Percentiles rank a stretch among this genome's conserved stretches.
phyloP scores from a whole-genome alignment of 2,888 invertebrate genomes.

The Tortricodes alternella region DNA sequence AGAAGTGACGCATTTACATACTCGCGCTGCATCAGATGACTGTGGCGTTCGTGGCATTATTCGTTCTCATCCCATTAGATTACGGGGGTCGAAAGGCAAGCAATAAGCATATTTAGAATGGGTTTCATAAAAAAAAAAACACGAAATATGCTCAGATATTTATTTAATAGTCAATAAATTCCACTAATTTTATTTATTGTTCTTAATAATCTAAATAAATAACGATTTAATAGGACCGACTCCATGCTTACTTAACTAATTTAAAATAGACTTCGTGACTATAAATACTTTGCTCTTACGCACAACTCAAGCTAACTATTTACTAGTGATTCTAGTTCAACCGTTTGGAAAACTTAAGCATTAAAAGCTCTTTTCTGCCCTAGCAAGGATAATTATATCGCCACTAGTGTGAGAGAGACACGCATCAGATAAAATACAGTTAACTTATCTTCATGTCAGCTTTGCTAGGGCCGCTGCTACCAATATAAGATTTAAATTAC shows the following conservation, averaged over 20 bases:
- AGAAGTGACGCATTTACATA: too few species aligned
- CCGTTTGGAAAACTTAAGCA: too few species aligned
- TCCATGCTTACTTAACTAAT: background rate
- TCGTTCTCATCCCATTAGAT: too few species aligned
- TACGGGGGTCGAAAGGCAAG: background rate
- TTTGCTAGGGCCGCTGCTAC: too few species aligned
- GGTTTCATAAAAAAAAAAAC: background rate
- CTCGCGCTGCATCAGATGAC: too few species aligned
- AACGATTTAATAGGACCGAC: constrained; percentile 45
- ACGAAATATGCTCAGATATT: constrained; percentile 13
- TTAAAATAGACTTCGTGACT: constrained; percentile 1
- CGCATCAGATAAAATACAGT: too few species aligned
- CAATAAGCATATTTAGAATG: background rate
- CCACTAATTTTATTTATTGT: constrained; percentile 47
- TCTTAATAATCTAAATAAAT: constrained; percentile 51
- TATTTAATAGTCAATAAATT: constrained; percentile 55
- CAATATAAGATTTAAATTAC: too few species aligned
- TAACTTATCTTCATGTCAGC: too few species aligned
- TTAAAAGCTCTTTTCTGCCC: too few species aligned
- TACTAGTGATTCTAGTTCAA: too few species aligned
- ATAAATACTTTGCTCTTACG: constrained; percentile 3
- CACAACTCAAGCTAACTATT: constrained; percentile 2
- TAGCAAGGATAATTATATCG: too few species aligned
- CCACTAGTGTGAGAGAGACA: too few species aligned
- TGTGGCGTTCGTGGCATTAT: background rate